Conservation (phyloP, 2,888 invertebrate species). For the Onthophagus sagittarius region DNA sequence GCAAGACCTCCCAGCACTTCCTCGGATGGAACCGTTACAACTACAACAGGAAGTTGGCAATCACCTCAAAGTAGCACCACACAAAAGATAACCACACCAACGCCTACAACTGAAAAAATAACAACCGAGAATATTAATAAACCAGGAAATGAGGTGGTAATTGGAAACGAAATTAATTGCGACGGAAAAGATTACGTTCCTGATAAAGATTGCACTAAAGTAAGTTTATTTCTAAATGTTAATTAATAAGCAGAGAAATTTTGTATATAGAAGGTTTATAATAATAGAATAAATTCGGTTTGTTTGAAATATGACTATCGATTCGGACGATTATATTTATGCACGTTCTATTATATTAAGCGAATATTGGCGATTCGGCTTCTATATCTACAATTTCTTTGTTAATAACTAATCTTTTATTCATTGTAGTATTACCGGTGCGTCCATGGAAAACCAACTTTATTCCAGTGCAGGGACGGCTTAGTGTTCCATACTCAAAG, state of each 20-base stretch:
- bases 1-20: conserved; percentile 72
- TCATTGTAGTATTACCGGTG: conserved; percentile 77
- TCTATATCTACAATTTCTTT: too few species aligned
- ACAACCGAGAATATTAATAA: neutral
- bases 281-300: neutral
- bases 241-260: neutral
- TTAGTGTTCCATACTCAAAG: conserved; percentile 69
- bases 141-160: conserved; percentile 6
- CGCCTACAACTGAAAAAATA: conserved; percentile 18
- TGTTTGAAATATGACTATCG: neutral
- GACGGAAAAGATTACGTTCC: conserved; percentile 55
- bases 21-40: conserved; percentile 35
- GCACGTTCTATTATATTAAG: too few species aligned
- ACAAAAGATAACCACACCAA: conserved; percentile 22
- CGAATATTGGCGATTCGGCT: too few species aligned
- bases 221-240: conserved; percentile 34
- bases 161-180: conserved; percentile 51
- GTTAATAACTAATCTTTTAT: conserved; percentile 22
- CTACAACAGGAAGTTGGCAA: conserved; percentile 34
- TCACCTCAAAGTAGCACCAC: conserved; percentile 28
- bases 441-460: conserved; percentile 70
- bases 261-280: too few species aligned
- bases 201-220: conserved; percentile 57
- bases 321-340: neutral
- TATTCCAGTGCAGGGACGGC: conserved; percentile 69